Conservation (phyloP, 2,113 vertebrate genomes). For the Python bivittatus region DNA sequence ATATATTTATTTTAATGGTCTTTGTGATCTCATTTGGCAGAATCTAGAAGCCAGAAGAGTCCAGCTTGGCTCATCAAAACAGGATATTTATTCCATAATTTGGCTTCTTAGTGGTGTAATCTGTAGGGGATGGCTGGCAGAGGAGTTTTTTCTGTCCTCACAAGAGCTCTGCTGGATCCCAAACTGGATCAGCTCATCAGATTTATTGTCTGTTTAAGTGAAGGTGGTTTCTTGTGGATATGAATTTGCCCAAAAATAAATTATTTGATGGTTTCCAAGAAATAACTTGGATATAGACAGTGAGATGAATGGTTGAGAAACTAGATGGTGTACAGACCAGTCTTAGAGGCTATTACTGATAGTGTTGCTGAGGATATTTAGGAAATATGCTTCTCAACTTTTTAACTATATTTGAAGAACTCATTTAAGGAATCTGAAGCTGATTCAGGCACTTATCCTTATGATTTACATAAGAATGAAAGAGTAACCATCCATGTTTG, state of each 20-base stretch:
- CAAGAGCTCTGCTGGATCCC: background rate
- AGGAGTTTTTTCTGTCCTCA: background rate
- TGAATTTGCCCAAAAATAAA: background rate
- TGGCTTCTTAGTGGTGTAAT: background rate
- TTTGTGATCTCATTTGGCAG: background rate
- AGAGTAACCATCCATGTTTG: background rate
- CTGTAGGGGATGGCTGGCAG: background rate
- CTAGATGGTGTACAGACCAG: background rate
- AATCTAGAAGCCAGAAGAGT: background rate
- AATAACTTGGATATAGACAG: too few relatives aligned
- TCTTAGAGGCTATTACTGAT: background rate
- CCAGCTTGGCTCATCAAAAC: background rate
- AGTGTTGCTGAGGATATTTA: background rate
- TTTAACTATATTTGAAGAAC: background rate
- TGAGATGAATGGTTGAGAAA: background rate
- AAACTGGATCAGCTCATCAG: background rate
- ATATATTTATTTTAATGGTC: background rate
- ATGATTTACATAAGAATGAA: background rate
- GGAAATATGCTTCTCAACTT: background rate
- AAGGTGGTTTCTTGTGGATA: background rate
- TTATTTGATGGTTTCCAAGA: background rate
- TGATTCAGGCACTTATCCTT: background rate
- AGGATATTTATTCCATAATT: too few relatives aligned
- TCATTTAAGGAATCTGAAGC: background rate
- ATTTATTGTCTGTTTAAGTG: background rate